These are phyloP conservation scores for Atherix ibis DNA, from an alignment of 2,888 invertebrate genomes.

Conservation along the genomic window DNA sequence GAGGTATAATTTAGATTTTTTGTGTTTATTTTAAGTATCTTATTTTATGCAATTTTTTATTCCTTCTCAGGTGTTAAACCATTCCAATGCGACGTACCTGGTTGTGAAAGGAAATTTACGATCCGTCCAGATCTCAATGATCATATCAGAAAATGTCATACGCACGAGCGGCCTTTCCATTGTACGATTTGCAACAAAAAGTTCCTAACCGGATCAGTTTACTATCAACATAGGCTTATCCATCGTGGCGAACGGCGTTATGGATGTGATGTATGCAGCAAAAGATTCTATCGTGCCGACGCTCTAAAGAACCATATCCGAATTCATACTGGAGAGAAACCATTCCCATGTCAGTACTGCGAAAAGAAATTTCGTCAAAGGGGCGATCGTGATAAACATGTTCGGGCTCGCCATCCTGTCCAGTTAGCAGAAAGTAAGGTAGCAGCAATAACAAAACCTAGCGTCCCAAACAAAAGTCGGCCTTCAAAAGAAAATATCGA, in stretches of 20 bases:
- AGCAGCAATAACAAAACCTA: too few relatives aligned
- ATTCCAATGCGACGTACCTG: slow-evolving; percentile 42
- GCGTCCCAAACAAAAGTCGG: too few relatives aligned
- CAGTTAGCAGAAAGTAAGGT: slow-evolving; percentile 29
- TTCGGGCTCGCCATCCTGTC: slow-evolving; percentile 37
- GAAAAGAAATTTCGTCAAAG: slow-evolving; percentile 38
- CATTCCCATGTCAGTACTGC: slow-evolving; percentile 38
- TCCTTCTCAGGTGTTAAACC: slow-evolving; percentile 42
- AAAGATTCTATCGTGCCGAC: slow-evolving; percentile 46
- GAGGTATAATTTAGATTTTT: slow-evolving; percentile 29
- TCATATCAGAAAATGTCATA: slow-evolving; percentile 46
- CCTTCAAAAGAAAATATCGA: too few relatives aligned
- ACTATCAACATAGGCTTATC: slow-evolving; percentile 45
- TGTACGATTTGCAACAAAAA: slow-evolving; percentile 44
- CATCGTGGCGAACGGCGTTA: slow-evolving; percentile 46
- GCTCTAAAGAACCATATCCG: slow-evolving; percentile 45
- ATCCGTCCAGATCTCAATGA: slow-evolving; percentile 47
- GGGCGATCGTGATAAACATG: slow-evolving; percentile 41
- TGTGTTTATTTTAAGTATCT: too few relatives aligned
- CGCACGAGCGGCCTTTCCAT: slow-evolving; percentile 45
- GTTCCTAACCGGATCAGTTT: slow-evolving; percentile 45
- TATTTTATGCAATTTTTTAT: too few relatives aligned
- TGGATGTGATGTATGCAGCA: slow-evolving; percentile 45
- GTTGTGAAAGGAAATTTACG: slow-evolving; percentile 43
- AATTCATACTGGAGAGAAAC: slow-evolving; percentile 44